Conservation (phyloP, 2,797 vertebrate genomes). For the Sebastes vulpes region DNA sequence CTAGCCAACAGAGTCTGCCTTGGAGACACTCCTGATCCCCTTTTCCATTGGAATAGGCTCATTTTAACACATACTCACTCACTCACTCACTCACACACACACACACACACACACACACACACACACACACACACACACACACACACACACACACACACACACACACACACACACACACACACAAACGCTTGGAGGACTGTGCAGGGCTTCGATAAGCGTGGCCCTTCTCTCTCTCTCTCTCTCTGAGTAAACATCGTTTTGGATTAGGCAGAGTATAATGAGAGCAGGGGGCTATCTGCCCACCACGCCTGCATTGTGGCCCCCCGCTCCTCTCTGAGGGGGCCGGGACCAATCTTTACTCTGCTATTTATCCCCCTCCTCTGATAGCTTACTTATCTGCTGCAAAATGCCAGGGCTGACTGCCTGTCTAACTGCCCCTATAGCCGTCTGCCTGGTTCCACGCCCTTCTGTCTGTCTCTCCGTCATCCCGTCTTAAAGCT, state of each 20-base stretch:
- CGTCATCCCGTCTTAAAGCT: slow-evolving; percentile 30
- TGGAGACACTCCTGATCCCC: slow-evolving; percentile 81
- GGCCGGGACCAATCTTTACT: slow-evolving; percentile 94
- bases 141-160: slow-evolving; percentile 19
- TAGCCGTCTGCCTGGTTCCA: slow-evolving; percentile 47
- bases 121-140: slow-evolving; percentile 22
- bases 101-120: too few relatives aligned
- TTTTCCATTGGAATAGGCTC: slow-evolving; percentile 84
- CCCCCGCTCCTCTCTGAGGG: slow-evolving; percentile 87
- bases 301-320: slow-evolving; percentile 91
- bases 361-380: slow-evolving; percentile 95
- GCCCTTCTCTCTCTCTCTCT: slow-evolving; percentile 74
- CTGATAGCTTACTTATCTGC: slow-evolving; percentile 97
- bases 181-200: slow-evolving; percentile 65
- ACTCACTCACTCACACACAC: too few relatives aligned
- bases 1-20: slow-evolving; percentile 80
- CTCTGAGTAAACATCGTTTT: slow-evolving; percentile 88
- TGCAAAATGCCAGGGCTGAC: slow-evolving; percentile 92
- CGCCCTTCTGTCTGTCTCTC: slow-evolving; percentile 44
- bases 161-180: slow-evolving; percentile 18
- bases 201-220: slow-evolving; percentile 84
- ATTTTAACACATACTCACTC: slow-evolving; percentile 69
- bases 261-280: slow-evolving; percentile 88
- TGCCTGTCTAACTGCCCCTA: slow-evolving; percentile 83
- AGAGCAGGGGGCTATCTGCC: slow-evolving; percentile 86